Conservation (phyloP, 1,140 invertebrate species). For the Drosophila kohkoa region DNA sequence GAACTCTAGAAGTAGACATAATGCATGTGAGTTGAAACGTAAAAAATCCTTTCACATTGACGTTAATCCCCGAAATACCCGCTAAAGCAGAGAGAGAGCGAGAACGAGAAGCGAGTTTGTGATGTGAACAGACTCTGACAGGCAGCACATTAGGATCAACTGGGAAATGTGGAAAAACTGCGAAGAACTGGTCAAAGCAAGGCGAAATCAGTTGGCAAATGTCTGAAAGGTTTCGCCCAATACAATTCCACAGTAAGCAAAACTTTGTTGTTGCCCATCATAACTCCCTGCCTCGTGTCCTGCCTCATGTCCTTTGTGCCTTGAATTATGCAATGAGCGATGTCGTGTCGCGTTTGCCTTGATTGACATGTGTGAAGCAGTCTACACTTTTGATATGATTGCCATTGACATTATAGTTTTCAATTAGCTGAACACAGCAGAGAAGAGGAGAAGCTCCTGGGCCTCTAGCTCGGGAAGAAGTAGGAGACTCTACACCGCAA, state of each 20-base stretch:
- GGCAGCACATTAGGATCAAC: conserved; percentile 77
- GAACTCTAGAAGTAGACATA: conserved; percentile 2
- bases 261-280: conserved; percentile 10
- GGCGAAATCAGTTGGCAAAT: not conserved
- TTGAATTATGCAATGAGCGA: conserved; percentile 6
- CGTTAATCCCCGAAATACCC: conserved; percentile 80
- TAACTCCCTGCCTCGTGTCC: not conserved
- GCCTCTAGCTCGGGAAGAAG: not conserved
- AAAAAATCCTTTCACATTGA: conserved; percentile 78
- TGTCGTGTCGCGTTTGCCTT: conserved; percentile 9
- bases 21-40: conserved; percentile 21
- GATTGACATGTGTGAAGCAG: conserved; percentile 48
- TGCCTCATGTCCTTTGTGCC: not conserved
- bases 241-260: not conserved
- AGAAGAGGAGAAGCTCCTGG: not conserved
- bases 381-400: conserved; percentile 60
- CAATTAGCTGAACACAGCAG: conserved; percentile 64
- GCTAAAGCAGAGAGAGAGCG: conserved; percentile 30
- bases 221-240: conserved; percentile 32
- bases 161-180: conserved; percentile 11
- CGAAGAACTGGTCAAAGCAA: conserved; percentile 6
- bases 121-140: conserved; percentile 76
- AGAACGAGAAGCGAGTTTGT: conserved; percentile 29
- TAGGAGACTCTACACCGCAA: not conserved
- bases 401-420: conserved; percentile 79